These are phyloP conservation scores for Hiodon tergisus DNA, from an alignment of 2,113 vertebrate genomes.

Conservation along the genomic window DNA sequence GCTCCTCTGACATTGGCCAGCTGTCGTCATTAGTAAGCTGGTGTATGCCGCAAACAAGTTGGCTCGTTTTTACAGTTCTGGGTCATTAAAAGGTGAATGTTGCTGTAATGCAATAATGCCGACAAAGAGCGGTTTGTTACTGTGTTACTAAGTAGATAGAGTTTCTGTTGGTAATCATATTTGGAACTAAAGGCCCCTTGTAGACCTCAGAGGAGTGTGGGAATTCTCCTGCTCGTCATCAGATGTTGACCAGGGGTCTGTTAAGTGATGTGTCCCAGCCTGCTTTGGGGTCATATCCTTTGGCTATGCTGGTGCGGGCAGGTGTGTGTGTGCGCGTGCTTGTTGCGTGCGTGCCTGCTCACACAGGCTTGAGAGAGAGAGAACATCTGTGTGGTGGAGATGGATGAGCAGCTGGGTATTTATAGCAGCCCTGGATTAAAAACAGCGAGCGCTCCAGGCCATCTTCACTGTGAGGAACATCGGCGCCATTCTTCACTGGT, in stretches of 20 bases:
- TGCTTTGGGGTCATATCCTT: too few species aligned
- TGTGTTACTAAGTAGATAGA: not conserved
- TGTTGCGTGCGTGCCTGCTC: not conserved
- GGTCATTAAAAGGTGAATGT: constrained; percentile 12
- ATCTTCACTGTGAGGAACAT: not conserved
- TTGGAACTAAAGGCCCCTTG: not conserved
- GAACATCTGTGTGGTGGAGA: not conserved
- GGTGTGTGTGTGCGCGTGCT: not conserved
- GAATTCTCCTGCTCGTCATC: not conserved
- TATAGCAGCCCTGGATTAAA: constrained; percentile 14
- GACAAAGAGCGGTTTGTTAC: constrained; percentile 5
- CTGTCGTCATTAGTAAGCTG: not conserved
- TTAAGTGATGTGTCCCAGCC: not conserved
- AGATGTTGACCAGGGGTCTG: not conserved
- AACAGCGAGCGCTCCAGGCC: not conserved
- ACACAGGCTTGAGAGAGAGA: not conserved
- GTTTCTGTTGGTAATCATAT: too few species aligned
- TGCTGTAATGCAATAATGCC: not conserved
- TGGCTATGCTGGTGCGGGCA: not conserved
- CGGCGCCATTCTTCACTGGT: not conserved
- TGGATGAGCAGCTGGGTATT: constrained; percentile 4
- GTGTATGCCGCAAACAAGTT: too few species aligned
- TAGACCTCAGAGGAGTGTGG: not conserved
- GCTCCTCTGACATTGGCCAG: constrained; percentile 5
- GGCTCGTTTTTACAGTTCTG: not conserved